Evolutionary conservation across 1,140 invertebrate species (phyloP), one percentile per base, ranked within the genome.

Genomic region (Asobara japonica): DNA sequence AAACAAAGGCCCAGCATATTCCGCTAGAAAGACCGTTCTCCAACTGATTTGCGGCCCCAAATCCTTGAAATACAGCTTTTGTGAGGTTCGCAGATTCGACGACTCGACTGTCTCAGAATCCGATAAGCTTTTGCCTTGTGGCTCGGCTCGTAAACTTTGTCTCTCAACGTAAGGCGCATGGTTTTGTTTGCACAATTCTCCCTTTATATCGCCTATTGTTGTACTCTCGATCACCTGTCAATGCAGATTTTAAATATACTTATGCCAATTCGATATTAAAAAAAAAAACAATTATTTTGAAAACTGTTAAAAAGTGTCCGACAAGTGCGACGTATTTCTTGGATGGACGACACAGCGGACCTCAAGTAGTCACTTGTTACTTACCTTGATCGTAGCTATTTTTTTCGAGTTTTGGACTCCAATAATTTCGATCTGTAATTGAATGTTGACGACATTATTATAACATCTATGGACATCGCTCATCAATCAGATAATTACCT

Each of bases 1-100:
- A 76, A 96, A 85, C 11, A 99, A 86, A 10, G 98, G 98, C 2
- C 98, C 98, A 72, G 96, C 95, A 89, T 99, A 99, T 89, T 99
- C 98, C 10, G 93, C 89, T 18, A 99, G 83, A 85, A 99, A 99
- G 0, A 99, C 98, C 13, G 97, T 98, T 78, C 93, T 96, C 98
- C 98, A 99, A 27, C 97, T 96, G 78, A 99, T 96, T 89, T 99
- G 98, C 1, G 97, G 97, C 7, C 98, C 98, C 36, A 99, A 89
- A 89, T 99, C 98, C 90, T 96, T 96, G 16, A 94, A 88, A 82
- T 92, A 96, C 0, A 96, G 82, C 81, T 93, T 94, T 7, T 89
- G 89, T 0, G 91, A 91, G 78, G 85, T 87, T 76, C 89, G 88
- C 30, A 95, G 79, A 30, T 89, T 89, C 11, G 94, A 80, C 48